Evolutionary conservation across 2,797 vertebrate genomes (phyloP).

Genomic region (Philypnodon macrostomus): DNA sequence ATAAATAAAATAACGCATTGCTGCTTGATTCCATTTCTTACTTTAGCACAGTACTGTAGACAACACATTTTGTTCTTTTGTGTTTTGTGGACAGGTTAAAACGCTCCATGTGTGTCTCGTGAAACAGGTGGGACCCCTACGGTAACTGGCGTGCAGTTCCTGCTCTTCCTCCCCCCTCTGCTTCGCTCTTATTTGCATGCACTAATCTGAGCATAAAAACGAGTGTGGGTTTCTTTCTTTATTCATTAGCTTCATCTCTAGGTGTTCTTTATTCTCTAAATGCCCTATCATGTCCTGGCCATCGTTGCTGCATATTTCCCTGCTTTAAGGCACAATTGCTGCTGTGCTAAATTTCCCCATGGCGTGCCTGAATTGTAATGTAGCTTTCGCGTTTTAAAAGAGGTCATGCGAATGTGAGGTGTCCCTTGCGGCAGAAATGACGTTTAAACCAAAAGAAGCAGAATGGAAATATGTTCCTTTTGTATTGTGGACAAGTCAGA

Average conservation of each 20-base stretch:
- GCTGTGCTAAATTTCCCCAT: conserved; percentile 35
- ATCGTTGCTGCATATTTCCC: conserved; percentile 19
- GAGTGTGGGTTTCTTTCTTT: conserved; percentile 39
- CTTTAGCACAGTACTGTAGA: no score
- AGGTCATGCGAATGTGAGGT: conserved; percentile 58
- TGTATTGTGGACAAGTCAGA: conserved; percentile 30
- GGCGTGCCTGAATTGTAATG: conserved; percentile 35
- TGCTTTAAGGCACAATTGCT: conserved; percentile 47
- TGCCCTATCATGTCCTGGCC: conserved; percentile 39
- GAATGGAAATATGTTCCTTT: conserved; percentile 31
- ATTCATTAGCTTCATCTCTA: conserved; percentile 52
- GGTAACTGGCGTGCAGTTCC: conserved; percentile 50
- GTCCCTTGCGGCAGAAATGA: conserved; percentile 42
- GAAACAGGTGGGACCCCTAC: conserved; percentile 70
- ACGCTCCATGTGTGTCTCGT: conserved; percentile 48
- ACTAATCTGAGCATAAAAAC: conserved; percentile 59
- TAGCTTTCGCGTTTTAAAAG: conserved; percentile 44
- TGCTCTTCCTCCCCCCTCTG: conserved; percentile 28
- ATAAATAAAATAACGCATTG: no score
- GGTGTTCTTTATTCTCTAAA: conserved; percentile 49
- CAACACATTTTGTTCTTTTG: conserved; percentile 24
- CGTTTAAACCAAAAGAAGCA: conserved; percentile 28
- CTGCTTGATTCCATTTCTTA: no score
- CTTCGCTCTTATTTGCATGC: conserved; percentile 55
- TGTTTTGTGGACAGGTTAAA: conserved; percentile 54